Percentiles rank a stretch among this genome's conserved stretches.
These are phyloP conservation scores for Phainopepla nitens DNA, from an alignment of 2,113 vertebrate species.

Conservation along the genomic window DNA sequence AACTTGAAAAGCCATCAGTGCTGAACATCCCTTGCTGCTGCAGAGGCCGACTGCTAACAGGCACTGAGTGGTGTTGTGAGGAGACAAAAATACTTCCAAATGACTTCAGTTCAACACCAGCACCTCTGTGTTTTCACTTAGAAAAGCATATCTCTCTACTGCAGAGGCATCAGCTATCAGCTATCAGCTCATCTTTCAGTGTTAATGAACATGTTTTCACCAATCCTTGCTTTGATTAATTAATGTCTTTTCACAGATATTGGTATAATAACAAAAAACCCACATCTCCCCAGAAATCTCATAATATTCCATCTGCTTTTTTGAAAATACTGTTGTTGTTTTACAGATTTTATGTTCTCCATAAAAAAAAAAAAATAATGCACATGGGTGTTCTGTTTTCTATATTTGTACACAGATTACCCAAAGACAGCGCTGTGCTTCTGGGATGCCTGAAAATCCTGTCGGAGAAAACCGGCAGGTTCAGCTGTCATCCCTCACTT, in stretches of 20 bases:
- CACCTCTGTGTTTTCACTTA: background rate
- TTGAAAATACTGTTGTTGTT: background rate
- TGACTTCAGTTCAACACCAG: background rate
- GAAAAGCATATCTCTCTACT: background rate
- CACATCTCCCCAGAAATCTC: background rate
- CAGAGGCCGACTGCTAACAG: background rate
- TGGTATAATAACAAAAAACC: background rate
- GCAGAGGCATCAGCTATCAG: background rate
- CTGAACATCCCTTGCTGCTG: background rate
- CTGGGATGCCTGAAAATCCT: background rate
- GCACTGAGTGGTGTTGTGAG: background rate
- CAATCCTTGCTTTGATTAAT: background rate
- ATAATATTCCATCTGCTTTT: background rate
- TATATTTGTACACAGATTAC: background rate
- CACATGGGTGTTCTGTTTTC: background rate
- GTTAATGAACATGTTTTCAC: background rate
- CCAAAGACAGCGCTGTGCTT: background rate
- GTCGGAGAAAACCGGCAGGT: background rate
- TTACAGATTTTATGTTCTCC: background rate
- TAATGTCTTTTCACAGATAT: background rate
- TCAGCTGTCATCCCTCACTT: too few species aligned
- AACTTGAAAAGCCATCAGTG: background rate
- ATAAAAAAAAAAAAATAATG: background rate
- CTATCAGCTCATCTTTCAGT: background rate
- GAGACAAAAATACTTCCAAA: background rate